Conservation (phyloP, 2,113 vertebrate genomes). For the Ptilorrhoa leucosticta region DNA sequence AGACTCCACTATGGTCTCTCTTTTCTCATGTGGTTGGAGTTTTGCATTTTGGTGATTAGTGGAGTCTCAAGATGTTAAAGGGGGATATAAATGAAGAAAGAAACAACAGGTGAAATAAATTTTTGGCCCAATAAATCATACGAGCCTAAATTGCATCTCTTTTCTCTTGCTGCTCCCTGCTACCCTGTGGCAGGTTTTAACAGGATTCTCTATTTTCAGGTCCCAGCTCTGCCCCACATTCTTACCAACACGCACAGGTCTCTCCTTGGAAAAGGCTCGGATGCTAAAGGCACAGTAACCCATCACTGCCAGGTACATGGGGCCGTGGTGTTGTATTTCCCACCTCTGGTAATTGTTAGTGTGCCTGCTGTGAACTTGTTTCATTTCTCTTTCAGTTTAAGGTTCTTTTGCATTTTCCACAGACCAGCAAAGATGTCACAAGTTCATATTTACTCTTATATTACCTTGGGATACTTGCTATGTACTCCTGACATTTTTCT, state of each 20-base stretch:
- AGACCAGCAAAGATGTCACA: background rate
- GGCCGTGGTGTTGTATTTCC: background rate
- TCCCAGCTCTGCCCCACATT: background rate
- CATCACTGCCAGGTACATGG: background rate
- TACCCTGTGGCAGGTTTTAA: background rate
- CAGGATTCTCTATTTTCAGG: background rate
- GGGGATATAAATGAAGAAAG: background rate
- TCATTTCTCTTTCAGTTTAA: background rate
- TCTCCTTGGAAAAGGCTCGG: background rate
- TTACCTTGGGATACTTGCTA: background rate
- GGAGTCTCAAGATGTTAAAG: background rate
- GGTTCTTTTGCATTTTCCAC: background rate
- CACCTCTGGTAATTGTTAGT: background rate
- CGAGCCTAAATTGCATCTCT: background rate
- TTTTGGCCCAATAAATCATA: slow-evolving; percentile 12
- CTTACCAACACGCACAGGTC: background rate
- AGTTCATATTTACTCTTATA: background rate
- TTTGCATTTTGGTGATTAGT: slow-evolving; percentile 19
- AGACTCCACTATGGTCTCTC: background rate
- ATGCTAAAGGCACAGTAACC: background rate
- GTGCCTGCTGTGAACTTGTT: background rate
- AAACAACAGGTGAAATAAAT: slow-evolving; percentile 12
- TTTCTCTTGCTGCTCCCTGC: background rate
- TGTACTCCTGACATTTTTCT: background rate
- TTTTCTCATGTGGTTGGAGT: background rate